Conservation (phyloP, 2,113 vertebrate genomes). For the Nettapus auritus region DNA sequence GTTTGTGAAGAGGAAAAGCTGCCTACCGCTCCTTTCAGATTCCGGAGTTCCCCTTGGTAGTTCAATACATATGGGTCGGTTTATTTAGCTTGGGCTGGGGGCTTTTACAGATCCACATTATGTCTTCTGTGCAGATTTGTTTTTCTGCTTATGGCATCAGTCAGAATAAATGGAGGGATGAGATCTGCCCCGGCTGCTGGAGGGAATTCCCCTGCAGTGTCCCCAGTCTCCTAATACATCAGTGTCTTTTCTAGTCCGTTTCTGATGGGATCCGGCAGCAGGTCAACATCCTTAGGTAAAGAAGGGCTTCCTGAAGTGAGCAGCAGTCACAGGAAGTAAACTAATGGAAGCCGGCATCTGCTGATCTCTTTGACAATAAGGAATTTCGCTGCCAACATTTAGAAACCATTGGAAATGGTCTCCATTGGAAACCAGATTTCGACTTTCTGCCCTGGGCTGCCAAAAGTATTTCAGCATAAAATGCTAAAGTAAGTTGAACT, state of each 20-base stretch:
- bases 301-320: slow-evolving; percentile 68
- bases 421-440: slow-evolving; percentile 78
- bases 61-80: neutral
- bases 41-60: slow-evolving; percentile 4
- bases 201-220: slow-evolving; percentile 36
- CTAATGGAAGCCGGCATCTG: slow-evolving; percentile 66
- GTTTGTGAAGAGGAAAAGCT: slow-evolving; percentile 15
- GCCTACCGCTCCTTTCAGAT: neutral
- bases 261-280: slow-evolving; percentile 54
- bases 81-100: slow-evolving; percentile 32
- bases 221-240: slow-evolving; percentile 50
- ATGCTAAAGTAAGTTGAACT: slow-evolving; percentile 81
- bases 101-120: neutral
- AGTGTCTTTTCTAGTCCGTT: slow-evolving; percentile 52
- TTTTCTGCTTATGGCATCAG: slow-evolving; percentile 30
- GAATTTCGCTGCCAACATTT: slow-evolving; percentile 74
- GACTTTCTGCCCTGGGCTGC: slow-evolving; percentile 80
- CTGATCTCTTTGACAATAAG: slow-evolving; percentile 73
- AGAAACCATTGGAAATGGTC: slow-evolving; percentile 71
- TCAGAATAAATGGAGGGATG: slow-evolving; percentile 58
- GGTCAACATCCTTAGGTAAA: slow-evolving; percentile 74
- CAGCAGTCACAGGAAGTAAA: slow-evolving; percentile 65
- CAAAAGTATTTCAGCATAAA: slow-evolving; percentile 79
- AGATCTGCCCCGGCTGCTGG: slow-evolving; percentile 7
- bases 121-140: slow-evolving; percentile 29